Base-by-base conservation (phyloP, 2,888 invertebrate species). In the Drosophila picticornis region DNA sequence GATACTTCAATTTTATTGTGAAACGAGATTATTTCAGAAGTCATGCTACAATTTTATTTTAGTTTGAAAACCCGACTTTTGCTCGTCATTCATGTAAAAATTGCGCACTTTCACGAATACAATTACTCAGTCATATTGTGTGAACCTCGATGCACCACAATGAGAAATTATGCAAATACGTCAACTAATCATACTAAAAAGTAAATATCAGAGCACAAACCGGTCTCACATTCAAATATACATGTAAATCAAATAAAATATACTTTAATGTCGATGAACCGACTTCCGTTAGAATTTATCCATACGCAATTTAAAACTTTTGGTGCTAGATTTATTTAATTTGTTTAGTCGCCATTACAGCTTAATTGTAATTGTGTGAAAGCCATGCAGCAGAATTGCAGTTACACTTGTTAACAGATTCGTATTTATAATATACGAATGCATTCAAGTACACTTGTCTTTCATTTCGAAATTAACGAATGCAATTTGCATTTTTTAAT, bases 401-500 rank as follows among this genome's bases (percentile, higher is more conserved):
- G 62, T 50, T 38, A 27, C 29, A 38, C 43, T 25, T 46, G 22
- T 61, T 46, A 50, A 38, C 55, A 36, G 6, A 66, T 27, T 19
- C 7, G 10, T 22, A 27, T 40, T 2, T 48, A 38, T 64, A 1
- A 29, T 19, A 13, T 25, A 46, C 27, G 19, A 16, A 43, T 3
- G 1, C 13, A 22, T 46, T 40, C 2, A 11, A 46, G 27, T 22
- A 32, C 48, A 56, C 32, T 56, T 50, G 48, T 38, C 19, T 13
- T 69, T 61, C 36, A 46, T 52, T 32, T 27, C 1, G 4, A 11
- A 55, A 51, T 80, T 72, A 19, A 52, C 43, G 61, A 48, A 52
- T 63, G 31, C 68, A 77, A 86, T 83, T 86, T 75, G 74, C 77
- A 83, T 86, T 68, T 66, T 48, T 74, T 61, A 65, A 82, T 79